These are phyloP conservation scores for Hippocampus mohnikei DNA, from an alignment of 2,113 vertebrate genomes.

Conservation along the genomic window DNA sequence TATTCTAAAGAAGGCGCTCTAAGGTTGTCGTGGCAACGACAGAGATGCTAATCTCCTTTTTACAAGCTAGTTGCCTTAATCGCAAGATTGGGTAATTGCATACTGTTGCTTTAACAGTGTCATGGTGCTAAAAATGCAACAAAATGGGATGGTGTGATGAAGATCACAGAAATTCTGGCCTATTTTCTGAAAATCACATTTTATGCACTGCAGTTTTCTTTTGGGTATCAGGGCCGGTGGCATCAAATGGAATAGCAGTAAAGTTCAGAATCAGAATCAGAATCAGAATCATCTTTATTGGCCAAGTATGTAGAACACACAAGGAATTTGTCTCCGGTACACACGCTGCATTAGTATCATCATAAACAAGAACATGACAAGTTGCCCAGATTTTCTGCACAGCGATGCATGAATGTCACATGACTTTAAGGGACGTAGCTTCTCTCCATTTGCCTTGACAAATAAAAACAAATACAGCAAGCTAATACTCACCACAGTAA, in stretches of 20 bases:
- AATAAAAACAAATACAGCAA: not conserved
- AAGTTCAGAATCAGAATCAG: too few species aligned
- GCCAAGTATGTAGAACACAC: too few species aligned
- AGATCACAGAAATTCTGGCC: not conserved
- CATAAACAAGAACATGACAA: too few species aligned
- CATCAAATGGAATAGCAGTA: constrained; percentile 18
- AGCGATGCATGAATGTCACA: not conserved
- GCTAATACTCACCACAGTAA: not conserved
- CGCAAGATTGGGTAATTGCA: not conserved
- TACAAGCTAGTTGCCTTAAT: not conserved
- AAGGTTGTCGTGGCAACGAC: not conserved
- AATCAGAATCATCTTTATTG: too few species aligned
- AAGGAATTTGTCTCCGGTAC: too few species aligned
- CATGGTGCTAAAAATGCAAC: not conserved
- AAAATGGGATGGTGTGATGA: not conserved
- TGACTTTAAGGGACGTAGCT: not conserved
- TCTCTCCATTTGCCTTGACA: not conserved
- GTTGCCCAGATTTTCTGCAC: not conserved
- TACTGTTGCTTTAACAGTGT: not conserved
- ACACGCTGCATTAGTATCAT: too few species aligned
- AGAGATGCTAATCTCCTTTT: not conserved
- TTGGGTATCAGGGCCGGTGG: not conserved
- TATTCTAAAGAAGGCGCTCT: not conserved
- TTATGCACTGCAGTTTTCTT: too few species aligned
- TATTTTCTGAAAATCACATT: not conserved